These are phyloP conservation scores for Acyrthosiphon pisum DNA, from an alignment of 1,140 invertebrate species.

Conservation along the genomic window DNA sequence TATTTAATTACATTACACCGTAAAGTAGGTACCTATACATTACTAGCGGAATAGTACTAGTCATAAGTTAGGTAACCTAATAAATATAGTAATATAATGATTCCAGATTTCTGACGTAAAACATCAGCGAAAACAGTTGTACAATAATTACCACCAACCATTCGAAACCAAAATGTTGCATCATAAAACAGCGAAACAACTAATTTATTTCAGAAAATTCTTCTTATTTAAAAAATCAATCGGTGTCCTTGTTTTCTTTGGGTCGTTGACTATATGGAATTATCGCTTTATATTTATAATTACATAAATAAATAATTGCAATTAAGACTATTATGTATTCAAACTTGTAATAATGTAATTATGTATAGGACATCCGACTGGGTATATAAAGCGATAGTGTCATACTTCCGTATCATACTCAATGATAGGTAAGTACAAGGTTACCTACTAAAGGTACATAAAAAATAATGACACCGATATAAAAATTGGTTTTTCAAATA, in stretches of 20 bases:
- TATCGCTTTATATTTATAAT: background rate
- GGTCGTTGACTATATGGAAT: background rate
- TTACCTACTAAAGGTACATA: accelerated
- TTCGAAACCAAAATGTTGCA: background rate
- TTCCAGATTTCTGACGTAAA: background rate
- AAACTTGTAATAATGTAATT: too few species aligned
- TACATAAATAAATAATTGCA: too few species aligned
- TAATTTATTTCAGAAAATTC: background rate
- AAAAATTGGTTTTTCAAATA: background rate
- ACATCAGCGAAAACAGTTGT: background rate
- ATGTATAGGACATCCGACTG: too few species aligned
- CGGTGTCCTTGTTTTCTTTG: background rate
- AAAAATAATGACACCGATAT: background rate
- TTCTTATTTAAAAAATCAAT: background rate
- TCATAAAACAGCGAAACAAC: background rate
- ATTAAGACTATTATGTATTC: too few species aligned
- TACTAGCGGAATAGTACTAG: too few species aligned
- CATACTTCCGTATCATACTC: too few species aligned
- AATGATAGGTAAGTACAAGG: too few species aligned
- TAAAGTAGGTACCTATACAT: background rate
- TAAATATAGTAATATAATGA: background rate
- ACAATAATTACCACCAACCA: background rate
- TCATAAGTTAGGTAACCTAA: too few species aligned
- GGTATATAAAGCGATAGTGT: too few species aligned
- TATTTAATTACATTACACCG: background rate